Percentiles rank a stretch among this genome's conserved stretches.
phyloP scores from a whole-genome alignment of 2,113 vertebrate species.

The Crotalus horridus region DNA sequence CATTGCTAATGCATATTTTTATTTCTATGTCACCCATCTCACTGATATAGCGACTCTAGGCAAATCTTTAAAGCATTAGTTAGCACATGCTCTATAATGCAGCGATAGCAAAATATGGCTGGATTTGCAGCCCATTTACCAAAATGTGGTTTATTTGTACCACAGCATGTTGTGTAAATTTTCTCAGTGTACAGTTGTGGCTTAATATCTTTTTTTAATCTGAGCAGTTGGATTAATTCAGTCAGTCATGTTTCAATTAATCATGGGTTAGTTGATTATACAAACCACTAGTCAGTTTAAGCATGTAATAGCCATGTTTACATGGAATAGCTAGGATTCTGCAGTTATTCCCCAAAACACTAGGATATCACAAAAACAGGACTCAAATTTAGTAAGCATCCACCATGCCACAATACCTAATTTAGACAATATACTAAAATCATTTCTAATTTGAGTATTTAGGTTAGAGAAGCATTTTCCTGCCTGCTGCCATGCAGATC shows the following conservation, averaged over 20 bases:
- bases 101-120: not conserved
- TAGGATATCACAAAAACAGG: not conserved
- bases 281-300: not conserved
- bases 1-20: not conserved
- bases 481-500: not conserved
- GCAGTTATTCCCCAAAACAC: not conserved
- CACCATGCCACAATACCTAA: not conserved
- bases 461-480: not conserved
- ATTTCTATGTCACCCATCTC: not conserved
- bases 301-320: not conserved
- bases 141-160: not conserved
- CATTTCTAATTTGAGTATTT: not conserved
- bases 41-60: not conserved
- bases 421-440: not conserved
- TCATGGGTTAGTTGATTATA: not conserved
- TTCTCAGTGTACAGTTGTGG: not conserved
- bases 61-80: not conserved
- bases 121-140: not conserved
- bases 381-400: not conserved
- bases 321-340: not conserved
- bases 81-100: not conserved
- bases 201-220: not conserved
- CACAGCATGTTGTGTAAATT: not conserved
- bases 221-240: not conserved
- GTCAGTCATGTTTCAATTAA: not conserved